Evolutionary conservation across 2,113 vertebrate genomes (phyloP).

Genomic region (Sphyrna mokarran): DNA sequence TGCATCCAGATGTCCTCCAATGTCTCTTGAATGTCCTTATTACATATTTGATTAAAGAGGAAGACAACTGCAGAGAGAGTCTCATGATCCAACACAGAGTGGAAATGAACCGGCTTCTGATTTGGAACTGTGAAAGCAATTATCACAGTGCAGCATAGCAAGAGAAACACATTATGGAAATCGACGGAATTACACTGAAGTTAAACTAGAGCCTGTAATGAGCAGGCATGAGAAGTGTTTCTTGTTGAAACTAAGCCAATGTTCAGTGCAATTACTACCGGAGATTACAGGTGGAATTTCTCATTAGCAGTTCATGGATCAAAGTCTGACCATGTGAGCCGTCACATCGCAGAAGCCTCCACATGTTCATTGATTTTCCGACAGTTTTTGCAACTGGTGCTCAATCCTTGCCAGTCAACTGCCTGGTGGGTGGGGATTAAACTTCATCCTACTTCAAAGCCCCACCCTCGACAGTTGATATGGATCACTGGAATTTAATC

Average conservation of each 20-base stretch:
- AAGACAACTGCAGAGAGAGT: not conserved
- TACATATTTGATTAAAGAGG: not conserved
- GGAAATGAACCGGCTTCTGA: not conserved
- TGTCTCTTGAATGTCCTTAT: not conserved
- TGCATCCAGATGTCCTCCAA: not conserved
- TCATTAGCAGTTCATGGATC: not conserved
- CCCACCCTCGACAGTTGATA: not conserved
- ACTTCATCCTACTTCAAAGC: not conserved
- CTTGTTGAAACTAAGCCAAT: not conserved
- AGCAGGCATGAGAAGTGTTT: not conserved
- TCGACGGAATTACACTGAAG: not conserved
- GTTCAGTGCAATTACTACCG: not conserved
- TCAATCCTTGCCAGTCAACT: not conserved
- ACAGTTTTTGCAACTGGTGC: not conserved
- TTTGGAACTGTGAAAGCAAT: not conserved
- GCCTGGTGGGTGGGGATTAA: not conserved
- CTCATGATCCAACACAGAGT: not conserved
- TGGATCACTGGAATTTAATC: not conserved
- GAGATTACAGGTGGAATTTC: not conserved
- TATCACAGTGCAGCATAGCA: not conserved
- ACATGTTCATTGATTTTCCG: not conserved
- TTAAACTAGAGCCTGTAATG: not conserved
- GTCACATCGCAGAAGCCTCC: not conserved
- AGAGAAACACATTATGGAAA: not conserved
- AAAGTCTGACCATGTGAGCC: not conserved